These are phyloP conservation scores for Hipposideros armiger DNA, from an alignment of 2,113 vertebrate genomes.

Conservation along the genomic window DNA sequence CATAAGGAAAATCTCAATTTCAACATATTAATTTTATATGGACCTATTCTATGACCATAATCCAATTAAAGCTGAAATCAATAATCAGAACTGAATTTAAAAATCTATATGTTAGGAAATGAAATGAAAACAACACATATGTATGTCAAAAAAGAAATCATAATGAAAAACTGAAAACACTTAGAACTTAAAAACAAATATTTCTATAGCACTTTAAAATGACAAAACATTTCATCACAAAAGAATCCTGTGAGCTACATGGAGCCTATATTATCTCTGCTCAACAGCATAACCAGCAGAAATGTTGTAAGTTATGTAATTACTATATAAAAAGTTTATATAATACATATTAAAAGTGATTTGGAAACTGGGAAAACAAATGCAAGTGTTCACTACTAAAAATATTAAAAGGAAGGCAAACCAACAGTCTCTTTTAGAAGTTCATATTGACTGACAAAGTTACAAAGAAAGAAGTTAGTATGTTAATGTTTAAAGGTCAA, in stretches of 20 bases:
- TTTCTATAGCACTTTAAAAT: background rate
- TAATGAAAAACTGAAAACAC: background rate
- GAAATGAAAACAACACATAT: background rate
- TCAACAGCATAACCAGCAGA: background rate
- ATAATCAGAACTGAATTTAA: background rate
- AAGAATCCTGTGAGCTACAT: background rate
- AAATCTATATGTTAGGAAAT: constrained; percentile 15
- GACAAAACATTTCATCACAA: background rate
- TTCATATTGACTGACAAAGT: background rate
- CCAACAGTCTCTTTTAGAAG: background rate
- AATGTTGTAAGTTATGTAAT: background rate
- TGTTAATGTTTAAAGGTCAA: background rate
- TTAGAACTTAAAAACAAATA: constrained; percentile 33
- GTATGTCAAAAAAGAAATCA: background rate
- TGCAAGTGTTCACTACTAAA: background rate
- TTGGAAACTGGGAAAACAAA: background rate
- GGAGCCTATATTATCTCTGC: background rate
- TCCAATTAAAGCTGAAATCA: constrained; percentile 31
- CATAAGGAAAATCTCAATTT: background rate
- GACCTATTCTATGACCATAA: background rate
- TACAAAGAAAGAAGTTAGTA: background rate
- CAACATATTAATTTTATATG: background rate
- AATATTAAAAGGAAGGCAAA: constrained; percentile 1
- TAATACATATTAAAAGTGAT: background rate
- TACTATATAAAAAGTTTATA: background rate